A percentile compares a stretch with the other conserved stretches of the same genome.
Conservation (phyloP, 1,140 invertebrate genomes). For the Cardiocondyla obscurior region DNA sequence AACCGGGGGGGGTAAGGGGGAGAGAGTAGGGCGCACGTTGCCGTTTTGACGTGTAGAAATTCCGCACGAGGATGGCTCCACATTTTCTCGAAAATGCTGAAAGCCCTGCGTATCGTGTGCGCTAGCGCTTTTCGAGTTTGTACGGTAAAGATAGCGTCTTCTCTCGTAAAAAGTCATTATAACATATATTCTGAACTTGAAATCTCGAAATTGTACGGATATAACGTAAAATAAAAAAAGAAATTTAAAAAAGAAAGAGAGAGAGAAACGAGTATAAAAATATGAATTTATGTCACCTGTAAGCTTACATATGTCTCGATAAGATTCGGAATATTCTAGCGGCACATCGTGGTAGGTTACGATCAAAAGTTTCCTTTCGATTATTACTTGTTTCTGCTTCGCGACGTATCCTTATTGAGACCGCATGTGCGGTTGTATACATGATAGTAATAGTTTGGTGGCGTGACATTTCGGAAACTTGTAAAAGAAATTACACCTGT, state of each 20-base stretch:
- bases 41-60: conserved; percentile 19
- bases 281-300: neutral
- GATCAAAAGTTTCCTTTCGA: conserved; percentile 35
- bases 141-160: neutral
- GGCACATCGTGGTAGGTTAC: neutral
- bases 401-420: conserved; percentile 2
- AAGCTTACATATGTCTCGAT: neutral
- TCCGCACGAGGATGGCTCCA: neutral
- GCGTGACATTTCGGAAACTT: conserved; percentile 30
- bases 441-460: neutral
- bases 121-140: neutral
- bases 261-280: too few species aligned
- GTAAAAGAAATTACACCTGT: conserved; percentile 42
- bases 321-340: neutral
- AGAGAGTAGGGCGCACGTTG: neutral
- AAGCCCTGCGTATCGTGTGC: neutral
- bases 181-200: neutral
- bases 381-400: conserved; percentile 21
- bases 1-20: conserved; percentile 11
- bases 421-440: neutral
- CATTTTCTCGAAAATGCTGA: conserved; percentile 22
- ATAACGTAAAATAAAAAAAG: neutral
- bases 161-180: conserved; percentile 8
- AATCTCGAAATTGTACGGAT: neutral
- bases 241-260: neutral